phyloP scores from a whole-genome alignment of 2,113 vertebrate genomes.

The Ovis aries region ARS-UI_Ramb_v3.0 NC_056055.1:50718001-50718500 shows the following conservation, averaged over 20 bases:
- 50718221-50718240: background rate
- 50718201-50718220: background rate
- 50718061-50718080: background rate
- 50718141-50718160: background rate
- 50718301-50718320: background rate
- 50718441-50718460: background rate
- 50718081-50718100: background rate
- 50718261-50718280: background rate
- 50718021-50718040: background rate
- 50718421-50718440: constrained; percentile 19
- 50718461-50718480: constrained; percentile 23
- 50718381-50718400: background rate
- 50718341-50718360: background rate
- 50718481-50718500: background rate
- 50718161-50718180: background rate
- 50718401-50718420: constrained; percentile 21
- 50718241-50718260: background rate
- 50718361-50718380: background rate
- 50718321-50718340: background rate
- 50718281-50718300: background rate
- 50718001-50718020: background rate
- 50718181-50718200: background rate
- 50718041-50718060: background rate
- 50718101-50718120: background rate
- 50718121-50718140: background rate